Conservation (phyloP, 2,797 vertebrate genomes). For the Otus scops region DNA sequence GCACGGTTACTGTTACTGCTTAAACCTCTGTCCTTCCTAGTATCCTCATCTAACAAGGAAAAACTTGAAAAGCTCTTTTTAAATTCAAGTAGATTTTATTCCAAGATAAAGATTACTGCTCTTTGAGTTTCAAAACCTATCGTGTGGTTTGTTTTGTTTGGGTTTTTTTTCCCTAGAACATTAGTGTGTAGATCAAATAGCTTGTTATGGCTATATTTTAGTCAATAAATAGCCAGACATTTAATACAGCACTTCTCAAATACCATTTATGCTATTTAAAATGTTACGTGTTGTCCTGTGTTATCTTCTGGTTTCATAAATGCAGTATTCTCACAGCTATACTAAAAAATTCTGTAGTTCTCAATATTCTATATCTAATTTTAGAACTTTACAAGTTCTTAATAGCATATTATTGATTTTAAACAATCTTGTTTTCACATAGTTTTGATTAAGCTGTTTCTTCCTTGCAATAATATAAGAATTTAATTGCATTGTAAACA, state of each 20-base stretch:
- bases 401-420: background rate
- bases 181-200: background rate
- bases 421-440: background rate
- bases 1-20: background rate
- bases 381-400: background rate
- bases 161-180: background rate
- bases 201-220: background rate
- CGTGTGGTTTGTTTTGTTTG: no score
- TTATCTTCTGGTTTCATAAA: background rate
- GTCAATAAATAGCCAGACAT: background rate
- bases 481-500: background rate
- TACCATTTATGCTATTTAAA: background rate
- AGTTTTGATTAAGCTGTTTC: background rate
- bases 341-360: background rate
- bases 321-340: background rate
- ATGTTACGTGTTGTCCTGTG: background rate
- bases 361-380: background rate
- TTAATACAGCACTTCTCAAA: background rate
- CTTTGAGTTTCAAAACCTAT: background rate
- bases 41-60: background rate
- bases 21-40: background rate
- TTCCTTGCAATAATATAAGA: background rate
- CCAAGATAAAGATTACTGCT: background rate
- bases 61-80: background rate
- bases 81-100: background rate